Conservation (phyloP, 2,797 vertebrate genomes). For the Spheniscus humboldti region DNA sequence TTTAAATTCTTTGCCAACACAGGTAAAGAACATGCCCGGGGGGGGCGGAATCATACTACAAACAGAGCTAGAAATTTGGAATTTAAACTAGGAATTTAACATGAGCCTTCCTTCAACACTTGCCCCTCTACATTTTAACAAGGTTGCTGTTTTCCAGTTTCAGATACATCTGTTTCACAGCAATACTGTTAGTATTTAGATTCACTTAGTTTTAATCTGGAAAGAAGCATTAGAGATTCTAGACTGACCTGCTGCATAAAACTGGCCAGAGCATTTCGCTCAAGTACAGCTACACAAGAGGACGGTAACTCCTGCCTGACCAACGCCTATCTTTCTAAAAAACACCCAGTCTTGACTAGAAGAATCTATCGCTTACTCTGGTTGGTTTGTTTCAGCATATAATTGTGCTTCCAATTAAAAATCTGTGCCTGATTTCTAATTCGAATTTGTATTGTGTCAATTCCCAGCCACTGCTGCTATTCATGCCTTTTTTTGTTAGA, state of each 20-base stretch:
- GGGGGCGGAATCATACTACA: too few species aligned
- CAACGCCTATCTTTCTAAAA: fast-evolving
- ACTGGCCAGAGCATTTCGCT: not conserved
- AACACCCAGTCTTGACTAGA: not conserved
- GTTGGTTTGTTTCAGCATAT: not conserved
- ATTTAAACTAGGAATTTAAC: not conserved
- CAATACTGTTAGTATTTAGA: not conserved
- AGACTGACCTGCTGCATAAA: not conserved
- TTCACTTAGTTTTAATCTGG: not conserved
- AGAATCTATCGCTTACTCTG: not conserved
- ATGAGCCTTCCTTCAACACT: not conserved
- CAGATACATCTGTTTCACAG: not conserved
- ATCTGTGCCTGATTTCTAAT: not conserved
- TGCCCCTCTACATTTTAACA: not conserved
- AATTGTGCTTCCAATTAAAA: conserved; percentile 9
- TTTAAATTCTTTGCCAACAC: not conserved
- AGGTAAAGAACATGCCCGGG: not conserved
- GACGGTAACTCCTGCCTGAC: not conserved
- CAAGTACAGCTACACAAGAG: not conserved
- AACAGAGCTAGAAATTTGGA: not conserved
- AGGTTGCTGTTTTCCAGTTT: not conserved
- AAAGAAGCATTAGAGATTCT: not conserved
- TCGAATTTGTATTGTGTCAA: not conserved
- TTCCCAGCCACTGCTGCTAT: not conserved
- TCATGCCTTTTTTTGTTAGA: not conserved